Evolutionary conservation across 2,113 vertebrate genomes (phyloP), one percentile per base, ranked within the genome.

Genomic region (Oreamnos americanus): DNA sequence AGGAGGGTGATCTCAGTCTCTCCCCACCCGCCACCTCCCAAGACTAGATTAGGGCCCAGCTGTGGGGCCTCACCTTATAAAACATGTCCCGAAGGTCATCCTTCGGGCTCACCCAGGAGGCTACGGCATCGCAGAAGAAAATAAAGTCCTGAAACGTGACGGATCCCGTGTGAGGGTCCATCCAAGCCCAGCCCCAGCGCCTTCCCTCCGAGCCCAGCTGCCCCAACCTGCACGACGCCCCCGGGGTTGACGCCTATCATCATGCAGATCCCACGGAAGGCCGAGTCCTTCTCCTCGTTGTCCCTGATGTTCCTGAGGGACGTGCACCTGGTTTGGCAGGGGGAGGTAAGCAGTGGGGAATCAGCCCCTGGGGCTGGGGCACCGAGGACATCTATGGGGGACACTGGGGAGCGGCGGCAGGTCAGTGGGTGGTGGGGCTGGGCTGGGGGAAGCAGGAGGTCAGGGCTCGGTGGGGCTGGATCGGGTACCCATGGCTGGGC

Each of bases 201-300:
- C 97, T 57, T 19, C 97, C 93, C 79, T 96, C 95, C 13, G 53
- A 28, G 62, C 82, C 81, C 92, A 26, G 49, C 67, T n/a, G 53
- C 51, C 84, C 96, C 97, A 94, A 99, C 99, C 99, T 99, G 99
- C 94, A 99, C 99, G 2, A 99, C 99, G 1, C 99, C 99, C 19
- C 99, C 99, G 0, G 99, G 99, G 97, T 99, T 99, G 87, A 99
- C 99, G 3, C 99, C 99, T 14, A 99, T 99, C 99, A 99, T 99
- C 98, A 99, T 99, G 91, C 99, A 99, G 98, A 99, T 99, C 82
- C 99, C 99, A 0, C 99, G 99, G 98, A 99, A 99, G 47, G 99
- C 99, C 0, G 99, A 99, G 97, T 99, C 99, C 98, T 99, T 99
- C 98, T 99, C 99, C 94, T 99, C 99, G 0, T 99, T 99, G 98